Conservation (phyloP, 2,113 vertebrate species). For the Takifugu flavidus region DNA sequence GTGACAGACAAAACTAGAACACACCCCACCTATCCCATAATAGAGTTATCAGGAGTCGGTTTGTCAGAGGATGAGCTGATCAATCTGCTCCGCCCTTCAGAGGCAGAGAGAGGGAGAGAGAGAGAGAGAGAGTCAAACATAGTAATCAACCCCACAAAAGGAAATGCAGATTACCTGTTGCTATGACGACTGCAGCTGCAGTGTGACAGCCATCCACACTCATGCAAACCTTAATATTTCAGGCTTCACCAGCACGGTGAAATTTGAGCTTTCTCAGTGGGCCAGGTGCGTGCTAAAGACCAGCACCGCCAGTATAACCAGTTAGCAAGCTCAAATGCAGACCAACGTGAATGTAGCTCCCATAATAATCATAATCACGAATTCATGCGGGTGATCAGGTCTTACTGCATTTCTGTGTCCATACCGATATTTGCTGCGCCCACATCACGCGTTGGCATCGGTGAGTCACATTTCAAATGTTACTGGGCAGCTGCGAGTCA, state of each 20-base stretch:
- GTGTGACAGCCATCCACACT: slow-evolving; percentile 29
- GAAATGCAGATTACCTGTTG: slow-evolving; percentile 73
- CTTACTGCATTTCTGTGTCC: background rate
- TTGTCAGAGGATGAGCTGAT: slow-evolving; percentile 53
- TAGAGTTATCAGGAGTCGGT: slow-evolving; percentile 30
- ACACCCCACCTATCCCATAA: slow-evolving; percentile 35
- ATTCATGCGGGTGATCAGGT: background rate
- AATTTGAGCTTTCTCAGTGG: slow-evolving; percentile 37
- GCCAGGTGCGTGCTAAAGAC: slow-evolving; percentile 46
- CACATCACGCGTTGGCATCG: background rate
- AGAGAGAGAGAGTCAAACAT: slow-evolving; percentile 48
- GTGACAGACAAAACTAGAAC: slow-evolving; percentile 20
- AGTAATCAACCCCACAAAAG: slow-evolving; percentile 74
- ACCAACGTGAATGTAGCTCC: background rate
- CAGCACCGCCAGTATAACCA: background rate
- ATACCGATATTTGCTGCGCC: background rate
- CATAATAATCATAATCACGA: background rate
- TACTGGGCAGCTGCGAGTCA: slow-evolving; percentile 59
- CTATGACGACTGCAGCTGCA: slow-evolving; percentile 85
- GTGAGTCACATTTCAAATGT: slow-evolving; percentile 34
- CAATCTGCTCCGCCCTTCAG: slow-evolving; percentile 41
- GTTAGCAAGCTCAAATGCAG: slow-evolving; percentile 15
- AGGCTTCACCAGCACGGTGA: slow-evolving; percentile 37
- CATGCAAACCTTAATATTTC: slow-evolving; percentile 37
- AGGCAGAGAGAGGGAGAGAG: slow-evolving; percentile 44